Evolutionary conservation across 2,113 vertebrate genomes (phyloP).

Genomic region (Salvelinus namaycush): DNA sequence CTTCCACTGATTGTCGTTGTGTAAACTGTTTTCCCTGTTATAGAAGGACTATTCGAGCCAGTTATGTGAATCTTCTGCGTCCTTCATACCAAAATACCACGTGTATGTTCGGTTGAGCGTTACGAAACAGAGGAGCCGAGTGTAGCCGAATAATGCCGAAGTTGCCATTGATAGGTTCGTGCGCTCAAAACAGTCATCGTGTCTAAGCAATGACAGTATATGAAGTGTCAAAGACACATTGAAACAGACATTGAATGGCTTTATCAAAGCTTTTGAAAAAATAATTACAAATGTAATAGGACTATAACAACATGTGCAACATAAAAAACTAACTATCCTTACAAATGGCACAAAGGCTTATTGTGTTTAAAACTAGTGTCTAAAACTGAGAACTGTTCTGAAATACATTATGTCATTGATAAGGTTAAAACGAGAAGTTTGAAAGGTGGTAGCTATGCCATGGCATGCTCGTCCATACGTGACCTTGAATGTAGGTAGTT

Average conservation of each 20-base stretch:
- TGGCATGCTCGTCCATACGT: not conserved
- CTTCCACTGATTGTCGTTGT: not conserved
- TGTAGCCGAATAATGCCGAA: constrained; percentile 32
- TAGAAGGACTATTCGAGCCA: not conserved
- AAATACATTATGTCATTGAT: not conserved
- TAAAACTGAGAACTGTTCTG: too few species aligned
- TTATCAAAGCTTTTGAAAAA: too few species aligned
- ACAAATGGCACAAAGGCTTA: too few species aligned
- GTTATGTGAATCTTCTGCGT: not conserved
- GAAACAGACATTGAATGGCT: too few species aligned
- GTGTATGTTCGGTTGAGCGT: not conserved
- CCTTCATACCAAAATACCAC: constrained; percentile 1
- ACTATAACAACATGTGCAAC: too few species aligned
- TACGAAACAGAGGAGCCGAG: constrained; percentile 11
- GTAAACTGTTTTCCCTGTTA: not conserved
- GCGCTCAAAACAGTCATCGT: not conserved
- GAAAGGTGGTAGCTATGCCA: too few species aligned
- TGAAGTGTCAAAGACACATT: too few species aligned
- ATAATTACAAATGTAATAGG: too few species aligned
- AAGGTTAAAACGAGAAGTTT: not conserved
- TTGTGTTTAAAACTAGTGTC: too few species aligned
- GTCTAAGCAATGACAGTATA: too few species aligned
- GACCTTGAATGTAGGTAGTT: not conserved
- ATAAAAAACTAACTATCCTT: too few species aligned
- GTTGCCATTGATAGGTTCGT: not conserved